These are phyloP conservation scores for Drosophila ironensis DNA, from an alignment of 1,140 invertebrate genomes.

Conservation along the genomic window DNA sequence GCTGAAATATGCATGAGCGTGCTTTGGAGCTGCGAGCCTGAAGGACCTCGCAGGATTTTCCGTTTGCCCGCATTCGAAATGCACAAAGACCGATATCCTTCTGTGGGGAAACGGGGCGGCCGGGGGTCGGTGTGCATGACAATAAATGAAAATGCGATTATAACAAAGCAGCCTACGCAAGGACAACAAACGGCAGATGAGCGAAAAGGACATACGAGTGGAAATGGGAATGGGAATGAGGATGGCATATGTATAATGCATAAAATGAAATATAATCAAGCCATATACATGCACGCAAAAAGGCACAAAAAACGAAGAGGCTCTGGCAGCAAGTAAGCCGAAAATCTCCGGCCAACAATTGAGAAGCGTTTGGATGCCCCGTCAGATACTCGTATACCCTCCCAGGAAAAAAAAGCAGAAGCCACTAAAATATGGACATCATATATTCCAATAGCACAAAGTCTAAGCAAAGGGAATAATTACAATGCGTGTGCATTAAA, in stretches of 20 bases:
- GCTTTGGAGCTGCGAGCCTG: neutral
- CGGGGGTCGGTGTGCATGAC: neutral
- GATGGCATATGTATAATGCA: slow-evolving; percentile 52
- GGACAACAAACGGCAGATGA: neutral
- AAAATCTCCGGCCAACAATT: slow-evolving; percentile 58
- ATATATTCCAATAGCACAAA: too few relatives aligned
- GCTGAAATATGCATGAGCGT: slow-evolving; percentile 46
- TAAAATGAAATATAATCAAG: slow-evolving; percentile 72
- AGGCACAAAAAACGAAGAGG: neutral
- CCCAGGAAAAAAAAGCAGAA: too few relatives aligned
- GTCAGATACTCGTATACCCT: too few relatives aligned
- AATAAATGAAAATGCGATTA: slow-evolving; percentile 46
- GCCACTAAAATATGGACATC: too few relatives aligned
- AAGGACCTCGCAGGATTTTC: slow-evolving; percentile 2
- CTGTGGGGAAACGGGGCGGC: neutral
- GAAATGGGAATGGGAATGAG: slow-evolving; percentile 9
- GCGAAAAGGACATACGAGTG: slow-evolving; percentile 1
- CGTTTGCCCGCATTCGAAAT: slow-evolving; percentile 45
- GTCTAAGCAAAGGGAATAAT: too few relatives aligned
- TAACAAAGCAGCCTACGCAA: slow-evolving; percentile 30
- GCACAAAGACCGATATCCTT: slow-evolving; percentile 49
- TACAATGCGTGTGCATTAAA: too few relatives aligned
- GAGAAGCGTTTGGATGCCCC: too few relatives aligned
- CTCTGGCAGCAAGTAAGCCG: slow-evolving; percentile 26
- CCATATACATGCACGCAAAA: slow-evolving; percentile 28